Evolutionary conservation across 2,113 vertebrate species (phyloP).

Genomic region (Corythornis madagascariensis): DNA sequence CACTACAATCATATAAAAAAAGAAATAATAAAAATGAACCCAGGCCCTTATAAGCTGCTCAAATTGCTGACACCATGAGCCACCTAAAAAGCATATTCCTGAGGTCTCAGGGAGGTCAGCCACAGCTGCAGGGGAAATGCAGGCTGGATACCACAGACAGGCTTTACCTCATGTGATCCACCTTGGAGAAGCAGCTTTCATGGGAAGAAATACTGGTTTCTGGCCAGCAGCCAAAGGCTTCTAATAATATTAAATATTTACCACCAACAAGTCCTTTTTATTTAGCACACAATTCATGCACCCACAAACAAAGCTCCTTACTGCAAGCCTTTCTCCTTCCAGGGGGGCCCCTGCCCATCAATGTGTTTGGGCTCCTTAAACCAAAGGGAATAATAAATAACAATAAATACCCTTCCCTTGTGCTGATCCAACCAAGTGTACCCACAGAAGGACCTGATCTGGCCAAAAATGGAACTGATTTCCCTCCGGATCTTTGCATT

Average conservation of each 20-base stretch:
- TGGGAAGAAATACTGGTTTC: neutral
- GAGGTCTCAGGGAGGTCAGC: neutral
- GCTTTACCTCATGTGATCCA: neutral
- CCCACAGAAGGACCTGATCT: fast-evolving
- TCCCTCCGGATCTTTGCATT: neutral
- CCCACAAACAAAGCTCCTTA: neutral
- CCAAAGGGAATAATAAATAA: neutral
- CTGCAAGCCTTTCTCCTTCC: neutral
- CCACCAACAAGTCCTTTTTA: neutral
- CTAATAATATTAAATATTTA: neutral
- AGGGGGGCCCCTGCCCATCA: neutral
- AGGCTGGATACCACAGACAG: neutral
- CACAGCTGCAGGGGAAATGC: neutral
- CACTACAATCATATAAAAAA: neutral
- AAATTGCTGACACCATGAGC: neutral
- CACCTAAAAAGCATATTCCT: neutral
- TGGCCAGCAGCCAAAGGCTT: neutral
- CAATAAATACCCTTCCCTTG: neutral
- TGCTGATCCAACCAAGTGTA: neutral
- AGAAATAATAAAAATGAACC: neutral
- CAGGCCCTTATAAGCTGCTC: neutral
- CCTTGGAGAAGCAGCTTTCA: neutral
- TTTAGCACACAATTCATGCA: neutral
- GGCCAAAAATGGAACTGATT: neutral
- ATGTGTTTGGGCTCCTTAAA: neutral